Evolutionary conservation across 2,888 invertebrate genomes (phyloP).

Genomic region (Tetramorium bicarinatum): DNA sequence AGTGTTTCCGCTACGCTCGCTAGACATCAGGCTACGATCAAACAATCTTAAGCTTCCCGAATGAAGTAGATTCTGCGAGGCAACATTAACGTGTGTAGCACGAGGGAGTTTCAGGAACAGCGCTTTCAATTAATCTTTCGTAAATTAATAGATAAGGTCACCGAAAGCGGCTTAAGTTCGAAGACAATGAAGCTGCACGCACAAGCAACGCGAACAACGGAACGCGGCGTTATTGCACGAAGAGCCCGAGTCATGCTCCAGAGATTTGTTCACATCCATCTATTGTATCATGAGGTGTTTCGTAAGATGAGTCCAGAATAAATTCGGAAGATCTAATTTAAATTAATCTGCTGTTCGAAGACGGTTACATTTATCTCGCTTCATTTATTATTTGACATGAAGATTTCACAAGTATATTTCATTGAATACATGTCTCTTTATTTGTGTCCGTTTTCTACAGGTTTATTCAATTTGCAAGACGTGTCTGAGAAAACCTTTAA

Average conservation of each 20-base stretch:
- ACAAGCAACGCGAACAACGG: constrained; percentile 37
- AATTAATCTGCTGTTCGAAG: constrained; percentile 14
- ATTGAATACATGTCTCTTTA: background rate
- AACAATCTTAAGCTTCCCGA: constrained; percentile 32
- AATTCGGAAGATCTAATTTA: constrained; percentile 40
- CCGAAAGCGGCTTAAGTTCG: constrained; percentile 55
- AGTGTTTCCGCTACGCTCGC: background rate
- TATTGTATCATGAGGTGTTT: constrained; percentile 25
- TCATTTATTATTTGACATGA: background rate
- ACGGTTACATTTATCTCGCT: background rate
- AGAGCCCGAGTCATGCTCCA: constrained; percentile 47
- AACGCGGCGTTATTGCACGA: constrained; percentile 36
- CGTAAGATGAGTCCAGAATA: constrained; percentile 14
- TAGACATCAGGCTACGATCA: constrained; percentile 27
- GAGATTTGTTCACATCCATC: constrained; percentile 47
- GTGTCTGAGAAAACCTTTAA: background rate
- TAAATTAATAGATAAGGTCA: constrained; percentile 67
- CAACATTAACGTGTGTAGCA: constrained; percentile 29
- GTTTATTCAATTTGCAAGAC: background rate
- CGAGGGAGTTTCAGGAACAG: constrained; percentile 37
- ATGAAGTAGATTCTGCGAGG: constrained; percentile 17
- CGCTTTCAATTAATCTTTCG: constrained; percentile 60
- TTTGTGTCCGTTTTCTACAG: background rate
- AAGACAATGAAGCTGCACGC: constrained; percentile 54
- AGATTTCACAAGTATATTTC: background rate